Conservation (phyloP, 2,113 vertebrate genomes). For the Myanophis thanlyinensis region DNA sequence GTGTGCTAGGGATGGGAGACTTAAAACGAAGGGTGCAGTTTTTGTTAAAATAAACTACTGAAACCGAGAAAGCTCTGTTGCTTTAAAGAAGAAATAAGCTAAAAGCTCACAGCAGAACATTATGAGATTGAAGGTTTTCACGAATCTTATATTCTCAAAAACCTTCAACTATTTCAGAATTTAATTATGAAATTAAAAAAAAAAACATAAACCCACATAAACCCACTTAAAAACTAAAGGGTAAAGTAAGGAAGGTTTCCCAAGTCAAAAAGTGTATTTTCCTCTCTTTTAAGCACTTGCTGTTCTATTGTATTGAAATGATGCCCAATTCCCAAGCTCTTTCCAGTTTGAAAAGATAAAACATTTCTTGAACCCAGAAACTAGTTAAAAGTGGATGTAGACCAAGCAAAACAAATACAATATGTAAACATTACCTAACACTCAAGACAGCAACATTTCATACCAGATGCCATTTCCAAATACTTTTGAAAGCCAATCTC, state of each 20-base stretch:
- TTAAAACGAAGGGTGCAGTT: background rate
- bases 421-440: background rate
- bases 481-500: background rate
- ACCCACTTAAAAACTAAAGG: background rate
- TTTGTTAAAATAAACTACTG: background rate
- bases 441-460: background rate
- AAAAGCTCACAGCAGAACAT: background rate
- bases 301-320: background rate
- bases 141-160: background rate
- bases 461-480: background rate
- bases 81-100: background rate
- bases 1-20: background rate
- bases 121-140: background rate
- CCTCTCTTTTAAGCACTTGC: background rate
- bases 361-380: background rate
- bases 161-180: background rate
- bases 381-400: background rate
- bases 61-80: background rate
- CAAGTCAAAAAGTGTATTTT: background rate
- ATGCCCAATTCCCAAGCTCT: background rate
- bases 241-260: background rate
- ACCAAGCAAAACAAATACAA: background rate
- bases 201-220: background rate
- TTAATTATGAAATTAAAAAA: background rate
- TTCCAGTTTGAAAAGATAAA: background rate